These are phyloP conservation scores for Potamilus streckersoni DNA, from an alignment of 1,140 invertebrate species.

Conservation along the genomic window DNA sequence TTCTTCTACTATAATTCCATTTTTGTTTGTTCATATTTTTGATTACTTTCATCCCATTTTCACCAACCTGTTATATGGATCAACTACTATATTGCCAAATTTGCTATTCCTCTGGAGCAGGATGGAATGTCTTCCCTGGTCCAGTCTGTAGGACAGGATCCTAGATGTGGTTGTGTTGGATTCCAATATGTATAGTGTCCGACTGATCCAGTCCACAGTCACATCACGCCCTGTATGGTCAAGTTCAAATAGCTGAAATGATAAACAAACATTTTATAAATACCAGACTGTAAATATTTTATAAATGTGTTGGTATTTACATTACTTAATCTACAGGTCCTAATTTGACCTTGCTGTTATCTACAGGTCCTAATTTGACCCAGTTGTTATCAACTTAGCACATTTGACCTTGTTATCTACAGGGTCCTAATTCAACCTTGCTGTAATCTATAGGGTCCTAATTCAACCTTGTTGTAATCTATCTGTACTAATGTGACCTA, in stretches of 20 bases:
- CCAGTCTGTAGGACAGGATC: conserved; percentile 50
- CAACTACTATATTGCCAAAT: conserved; percentile 76
- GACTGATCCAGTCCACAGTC: conserved; percentile 86
- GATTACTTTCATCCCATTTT: not conserved
- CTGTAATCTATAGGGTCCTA: too few relatives aligned
- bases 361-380: too few relatives aligned
- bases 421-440: too few relatives aligned
- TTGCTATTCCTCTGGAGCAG: conserved; percentile 66
- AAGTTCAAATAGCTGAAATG: conserved; percentile 74
- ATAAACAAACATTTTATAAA: not conserved
- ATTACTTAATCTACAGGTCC: not conserved
- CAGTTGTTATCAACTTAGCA: too few relatives aligned
- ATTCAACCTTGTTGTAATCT: too few relatives aligned
- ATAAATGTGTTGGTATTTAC: not conserved
- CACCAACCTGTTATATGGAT: conserved; percentile 77
- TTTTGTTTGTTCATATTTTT: too few relatives aligned
- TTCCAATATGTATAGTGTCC: conserved; percentile 76
- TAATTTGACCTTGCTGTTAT: too few relatives aligned
- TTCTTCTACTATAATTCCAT: too few relatives aligned
- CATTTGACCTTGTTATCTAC: too few relatives aligned
- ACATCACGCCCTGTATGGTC: conserved; percentile 77
- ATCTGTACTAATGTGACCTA: too few relatives aligned
- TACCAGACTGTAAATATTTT: not conserved
- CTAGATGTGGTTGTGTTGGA: conserved; percentile 69
- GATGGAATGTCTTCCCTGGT: conserved; percentile 51